Conservation (phyloP, 1,140 invertebrate species). For the Caenorhabditis briggsae region DNA sequence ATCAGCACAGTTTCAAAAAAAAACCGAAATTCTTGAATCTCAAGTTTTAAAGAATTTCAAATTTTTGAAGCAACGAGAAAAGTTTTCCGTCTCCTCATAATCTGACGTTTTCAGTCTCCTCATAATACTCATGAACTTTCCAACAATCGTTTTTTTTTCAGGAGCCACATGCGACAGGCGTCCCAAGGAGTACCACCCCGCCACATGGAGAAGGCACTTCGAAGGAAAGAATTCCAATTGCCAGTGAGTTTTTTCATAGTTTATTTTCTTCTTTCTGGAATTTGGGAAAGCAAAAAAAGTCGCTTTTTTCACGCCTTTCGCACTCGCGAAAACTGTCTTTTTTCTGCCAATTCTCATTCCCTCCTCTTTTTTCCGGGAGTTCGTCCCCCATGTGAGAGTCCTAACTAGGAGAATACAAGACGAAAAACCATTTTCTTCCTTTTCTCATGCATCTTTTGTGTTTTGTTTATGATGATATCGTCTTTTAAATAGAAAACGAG, state of each 20-base stretch:
- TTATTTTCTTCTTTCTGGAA: constrained; percentile 2
- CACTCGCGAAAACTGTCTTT: not conserved
- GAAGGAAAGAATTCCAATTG: constrained; percentile 59
- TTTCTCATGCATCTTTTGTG: constrained; percentile 30
- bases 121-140: not conserved
- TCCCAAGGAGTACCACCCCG: constrained; percentile 61
- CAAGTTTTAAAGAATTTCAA: too few relatives aligned
- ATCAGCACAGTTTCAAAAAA: too few relatives aligned
- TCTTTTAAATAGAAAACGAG: not conserved
- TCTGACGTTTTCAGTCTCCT: not conserved
- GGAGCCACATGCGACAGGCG: constrained; percentile 61
- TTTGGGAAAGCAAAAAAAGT: not conserved
- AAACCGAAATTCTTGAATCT: too few relatives aligned
- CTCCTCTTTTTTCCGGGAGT: not conserved
- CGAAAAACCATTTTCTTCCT: constrained; percentile 5
- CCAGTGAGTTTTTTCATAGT: constrained; percentile 53
- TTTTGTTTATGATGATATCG: constrained; percentile 13
- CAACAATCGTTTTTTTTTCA: constrained; percentile 15
- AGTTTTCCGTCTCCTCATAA: not conserved
- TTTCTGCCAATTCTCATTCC: not conserved
- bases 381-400: not conserved
- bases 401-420: not conserved
- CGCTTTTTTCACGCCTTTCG: not conserved
- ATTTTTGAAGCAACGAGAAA: too few relatives aligned
- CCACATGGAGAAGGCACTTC: constrained; percentile 46